Evolutionary conservation across 2,888 invertebrate genomes (phyloP), one percentile per base, ranked within the genome.

Genomic region (Aleiodes testaceus): DNA sequence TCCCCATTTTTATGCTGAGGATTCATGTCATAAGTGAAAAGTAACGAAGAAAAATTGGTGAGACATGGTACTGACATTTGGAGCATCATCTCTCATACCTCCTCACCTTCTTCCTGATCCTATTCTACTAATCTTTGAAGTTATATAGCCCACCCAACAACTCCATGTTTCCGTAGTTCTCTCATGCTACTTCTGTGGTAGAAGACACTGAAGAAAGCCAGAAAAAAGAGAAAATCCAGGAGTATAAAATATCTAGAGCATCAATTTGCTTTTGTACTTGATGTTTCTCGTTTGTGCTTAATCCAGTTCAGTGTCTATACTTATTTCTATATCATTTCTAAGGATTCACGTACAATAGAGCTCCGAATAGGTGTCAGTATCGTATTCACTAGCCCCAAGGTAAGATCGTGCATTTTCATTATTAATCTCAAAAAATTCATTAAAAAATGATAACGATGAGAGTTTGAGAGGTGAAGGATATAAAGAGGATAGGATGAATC

Each of bases 401-500:
- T 0, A 18, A 42, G 59, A 42, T 59, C 36, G 18, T 9, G 12
- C 9, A 6, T 22, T 53, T 52, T 53, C 9, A 11, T 20, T 12
- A 53, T 22, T 20, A 26, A 26, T 36, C 7, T 7, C 3, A n/a
- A 20, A 20, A 53, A 5, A 20, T n/a, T 22, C 4, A 53, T 22
- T 7, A 22, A 3, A 26, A 45, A 47, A 63, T 63, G 45, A 44
- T 12, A 1, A 55, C n/a, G 12, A 20, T 45, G 12, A 36, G 42
- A 16, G 42, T 30, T 55, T n/a, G 30, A 36, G 12, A 16, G 20
- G 9, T 9, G 63, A 22, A 20, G 36, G 45, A 4, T 20, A 44
- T 47, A 18, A 63, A 52, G 49, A 69, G 50, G 5, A 12, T 64
- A 74, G 64, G 72, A 87, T 88, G 88, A 87, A 85, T 79, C 74